A percentile compares a stretch with the other conserved stretches of the same genome.
Evolutionary conservation across 2,797 vertebrate genomes (phyloP).

Genomic region (Percopsis omiscomaycus): DNA sequence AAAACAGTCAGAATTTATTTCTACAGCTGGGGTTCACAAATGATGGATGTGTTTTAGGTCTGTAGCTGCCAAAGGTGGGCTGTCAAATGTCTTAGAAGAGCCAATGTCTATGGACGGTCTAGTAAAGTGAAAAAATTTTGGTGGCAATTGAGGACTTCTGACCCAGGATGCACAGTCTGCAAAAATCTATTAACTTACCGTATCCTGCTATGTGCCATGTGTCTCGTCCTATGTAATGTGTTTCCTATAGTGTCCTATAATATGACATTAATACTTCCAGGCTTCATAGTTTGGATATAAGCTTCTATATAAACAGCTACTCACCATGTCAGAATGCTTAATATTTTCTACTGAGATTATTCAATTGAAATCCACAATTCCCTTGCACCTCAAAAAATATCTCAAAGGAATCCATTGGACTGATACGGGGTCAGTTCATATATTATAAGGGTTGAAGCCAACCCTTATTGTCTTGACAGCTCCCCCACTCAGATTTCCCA

Average conservation of each 20-base stretch:
- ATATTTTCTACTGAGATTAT: too few relatives aligned
- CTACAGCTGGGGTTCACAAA: too few relatives aligned
- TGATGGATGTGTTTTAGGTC: too few relatives aligned
- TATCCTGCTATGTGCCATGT: too few relatives aligned
- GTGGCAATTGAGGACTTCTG: not conserved
- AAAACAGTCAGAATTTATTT: not conserved
- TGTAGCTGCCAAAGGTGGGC: too few relatives aligned
- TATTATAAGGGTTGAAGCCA: slow-evolving; percentile 1
- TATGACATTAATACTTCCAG: too few relatives aligned
- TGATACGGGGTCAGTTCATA: slow-evolving; percentile 42
- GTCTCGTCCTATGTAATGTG: too few relatives aligned
- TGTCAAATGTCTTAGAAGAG: not conserved
- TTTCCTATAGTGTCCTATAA: too few relatives aligned
- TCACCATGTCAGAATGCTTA: too few relatives aligned
- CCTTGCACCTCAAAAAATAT: slow-evolving; percentile 36
- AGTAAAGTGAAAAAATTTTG: slow-evolving; percentile 9
- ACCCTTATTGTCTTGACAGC: slow-evolving; percentile 56
- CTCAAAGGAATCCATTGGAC: slow-evolving; percentile 36
- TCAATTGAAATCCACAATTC: not conserved
- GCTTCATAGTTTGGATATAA: too few relatives aligned
- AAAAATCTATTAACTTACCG: too few relatives aligned
- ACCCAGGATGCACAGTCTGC: not conserved
- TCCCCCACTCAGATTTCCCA: slow-evolving; percentile 53
- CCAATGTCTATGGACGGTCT: not conserved
- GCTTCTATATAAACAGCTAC: too few relatives aligned